These are phyloP conservation scores for Trichogramma dendrolimi DNA, from an alignment of 2,888 invertebrate species.

Conservation along the genomic window DNA sequence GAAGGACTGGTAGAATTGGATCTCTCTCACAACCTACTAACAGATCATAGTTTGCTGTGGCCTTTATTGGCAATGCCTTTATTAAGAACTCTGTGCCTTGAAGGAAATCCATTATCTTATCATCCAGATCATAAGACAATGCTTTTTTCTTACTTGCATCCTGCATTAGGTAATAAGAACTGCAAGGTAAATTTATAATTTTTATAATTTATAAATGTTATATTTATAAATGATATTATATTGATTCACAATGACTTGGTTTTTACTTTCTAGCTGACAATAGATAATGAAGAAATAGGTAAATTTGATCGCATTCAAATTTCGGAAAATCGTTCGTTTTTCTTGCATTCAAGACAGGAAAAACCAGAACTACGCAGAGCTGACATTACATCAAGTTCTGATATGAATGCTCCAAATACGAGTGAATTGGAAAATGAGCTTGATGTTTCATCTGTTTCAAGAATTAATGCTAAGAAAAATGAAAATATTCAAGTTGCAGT, in stretches of 20 bases:
- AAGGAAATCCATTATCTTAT: constrained; percentile 62
- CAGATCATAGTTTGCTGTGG: constrained; percentile 59
- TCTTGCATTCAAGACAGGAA: not conserved
- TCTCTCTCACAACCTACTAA: constrained; percentile 62
- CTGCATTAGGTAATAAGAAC: constrained; percentile 52
- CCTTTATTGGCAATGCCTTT: constrained; percentile 57
- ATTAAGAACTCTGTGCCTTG: constrained; percentile 57
- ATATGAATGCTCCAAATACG: constrained; percentile 29
- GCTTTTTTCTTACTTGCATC: constrained; percentile 58
- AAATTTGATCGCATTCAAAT: constrained; percentile 56
- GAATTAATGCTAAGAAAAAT: constrained; percentile 48
- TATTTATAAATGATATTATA: not conserved
- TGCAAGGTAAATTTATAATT: constrained; percentile 45
- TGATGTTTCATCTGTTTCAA: constrained; percentile 52
- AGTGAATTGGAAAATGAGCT: constrained; percentile 45
- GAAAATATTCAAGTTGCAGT: constrained; percentile 43
- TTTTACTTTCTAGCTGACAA: constrained; percentile 51
- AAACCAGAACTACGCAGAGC: constrained; percentile 19
- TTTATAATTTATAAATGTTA: constrained; percentile 2
- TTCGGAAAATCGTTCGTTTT: constrained; percentile 39
- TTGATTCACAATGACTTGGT: not conserved
- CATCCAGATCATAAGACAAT: constrained; percentile 59
- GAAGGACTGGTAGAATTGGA: constrained; percentile 60
- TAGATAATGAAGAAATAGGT: constrained; percentile 56
- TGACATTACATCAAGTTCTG: constrained; percentile 29